Base-by-base conservation (phyloP, 2,888 invertebrate genomes). In the Stenurella melanura region DNA sequence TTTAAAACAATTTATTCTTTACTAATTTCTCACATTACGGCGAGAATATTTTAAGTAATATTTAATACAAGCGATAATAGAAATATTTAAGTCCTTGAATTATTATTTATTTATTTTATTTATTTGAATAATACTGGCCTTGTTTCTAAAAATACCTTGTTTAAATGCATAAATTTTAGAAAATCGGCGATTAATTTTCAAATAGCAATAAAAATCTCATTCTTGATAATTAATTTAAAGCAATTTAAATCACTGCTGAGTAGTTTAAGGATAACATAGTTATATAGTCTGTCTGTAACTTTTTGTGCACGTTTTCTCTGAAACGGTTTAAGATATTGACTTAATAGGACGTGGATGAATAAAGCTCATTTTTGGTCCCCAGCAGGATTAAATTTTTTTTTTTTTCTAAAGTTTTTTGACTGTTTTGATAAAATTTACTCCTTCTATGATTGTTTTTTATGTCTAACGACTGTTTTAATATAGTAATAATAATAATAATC, bases 61-160 rank as follows among this genome's bases (percentile, higher is more conserved):
- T 50, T n/a, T 50, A 50, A n/a, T 50, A 50, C 12, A 50, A 50
- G 50, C 6, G 50, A 15, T 50, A 50, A 50, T 50, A 26, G 30
- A 17, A 57, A 68, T 11, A 19, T 26, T 68, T 68, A n/a, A 58
- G 60, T 60, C 60, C 70, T 70, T 70, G 70, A 10, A 58, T 19
- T 11, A 12, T 58, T 42, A 42, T 70, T 70, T 58, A 57, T 56
- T 18, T 57, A 42, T 60, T 58, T 68, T 30, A 68, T 19, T 69
- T 34, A 30, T 69, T 69, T 70, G 9, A 38, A 42, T 60, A 60
- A 66, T 42, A 66, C 2, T 50, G 64, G 18, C 64, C 64, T 66
- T 19, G 18, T 38, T 66, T 50, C 50, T 66, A 66, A 66, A 63
- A 66, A 66, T 66, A 66, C 34, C 21, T 66, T 15, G 38, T 18